Base-by-base conservation (phyloP, 2,113 vertebrate genomes). In the Salminus brasiliensis region DNA sequence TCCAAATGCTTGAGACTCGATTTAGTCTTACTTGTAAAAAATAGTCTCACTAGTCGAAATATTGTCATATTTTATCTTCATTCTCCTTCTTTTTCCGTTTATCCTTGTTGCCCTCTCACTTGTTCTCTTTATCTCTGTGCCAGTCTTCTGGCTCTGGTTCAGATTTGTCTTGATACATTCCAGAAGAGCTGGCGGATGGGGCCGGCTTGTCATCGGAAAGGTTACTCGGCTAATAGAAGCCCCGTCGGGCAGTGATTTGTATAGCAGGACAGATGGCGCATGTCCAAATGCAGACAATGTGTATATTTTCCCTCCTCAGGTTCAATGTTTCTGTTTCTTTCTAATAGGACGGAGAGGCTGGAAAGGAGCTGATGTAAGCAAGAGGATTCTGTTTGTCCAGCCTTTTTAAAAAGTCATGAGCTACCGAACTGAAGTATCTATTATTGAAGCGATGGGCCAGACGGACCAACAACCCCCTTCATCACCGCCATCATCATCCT, bases 101-200 rank as follows among this genome's bases (percentile, higher is more conserved):
- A 71, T 73, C 1, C 43, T 55, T 34, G 36, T 41, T 32, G 36
- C 39, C 2, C 45, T 57, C 32, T 67, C 2, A 45, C 32, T 32
- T 12, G 5, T 27, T 41, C 36, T 41, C 57, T 67, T 69, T 30
- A 71, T 74, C 65, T 45, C 63, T 47, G 47, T 30, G 45, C 32
- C 29, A 34, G 6, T 69, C 39, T 77, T 25, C 52, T 49, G 72
- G 29, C 71, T 45, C 49, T 25, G 30, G 49, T 78, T 69, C 25
- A 80, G 73, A 87, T 86, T 85, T 87, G 85, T 88, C 84, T 86
- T 87, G 77, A 84, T 89, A 85, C 65, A 67, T 85, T 87, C 79
- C 63, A 70, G 85, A 87, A 87, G 84, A 88, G 78, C 80, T 70
- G 66, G 32, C 70, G 75, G 83, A 81, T 80, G 55, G 69, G 76